These are phyloP conservation scores for Aphodius sticticus DNA, from an alignment of 2,888 invertebrate species.

Conservation along the genomic window DNA sequence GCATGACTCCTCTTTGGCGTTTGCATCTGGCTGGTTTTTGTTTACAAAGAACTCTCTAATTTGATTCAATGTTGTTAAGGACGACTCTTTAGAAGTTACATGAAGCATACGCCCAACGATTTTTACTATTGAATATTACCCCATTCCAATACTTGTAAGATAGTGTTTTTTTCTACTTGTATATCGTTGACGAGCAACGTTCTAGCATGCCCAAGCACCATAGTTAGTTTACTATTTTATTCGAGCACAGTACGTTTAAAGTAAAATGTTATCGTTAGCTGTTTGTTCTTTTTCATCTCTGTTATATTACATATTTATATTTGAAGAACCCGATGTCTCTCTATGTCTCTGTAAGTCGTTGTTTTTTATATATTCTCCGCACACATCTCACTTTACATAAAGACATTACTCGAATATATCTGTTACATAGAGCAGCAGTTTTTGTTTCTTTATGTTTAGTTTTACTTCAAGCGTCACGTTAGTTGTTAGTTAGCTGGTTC, in stretches of 20 bases:
- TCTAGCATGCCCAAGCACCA: conserved; percentile 58
- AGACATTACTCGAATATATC: not conserved
- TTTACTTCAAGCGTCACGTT: conserved; percentile 8
- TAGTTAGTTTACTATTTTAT: conserved; percentile 54
- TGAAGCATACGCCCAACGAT: conserved; percentile 18
- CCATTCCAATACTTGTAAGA: conserved; percentile 9
- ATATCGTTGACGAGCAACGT: not conserved
- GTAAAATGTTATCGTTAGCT: conserved; percentile 46
- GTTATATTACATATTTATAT: conserved; percentile 36
- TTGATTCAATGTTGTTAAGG: conserved; percentile 32
- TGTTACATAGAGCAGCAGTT: not conserved
- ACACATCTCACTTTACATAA: conserved; percentile 34
- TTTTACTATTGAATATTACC: conserved; percentile 12
- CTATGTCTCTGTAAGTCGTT: conserved; percentile 40
- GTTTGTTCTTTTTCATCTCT: conserved; percentile 43
- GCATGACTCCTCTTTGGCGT: conserved; percentile 60
- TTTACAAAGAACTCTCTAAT: conserved; percentile 49
- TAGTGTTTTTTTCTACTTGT: conserved; percentile 8
- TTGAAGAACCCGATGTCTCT: conserved; percentile 51
- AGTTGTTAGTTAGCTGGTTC: not conserved
- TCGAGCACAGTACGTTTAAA: conserved; percentile 56
- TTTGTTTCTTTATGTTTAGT: conserved; percentile 14
- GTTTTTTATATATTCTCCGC: conserved; percentile 26
- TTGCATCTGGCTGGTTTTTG: conserved; percentile 60
- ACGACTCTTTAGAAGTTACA: conserved; percentile 28